phyloP scores from a whole-genome alignment of 2,888 invertebrate species.

The Aleiodes alternator region DNA sequence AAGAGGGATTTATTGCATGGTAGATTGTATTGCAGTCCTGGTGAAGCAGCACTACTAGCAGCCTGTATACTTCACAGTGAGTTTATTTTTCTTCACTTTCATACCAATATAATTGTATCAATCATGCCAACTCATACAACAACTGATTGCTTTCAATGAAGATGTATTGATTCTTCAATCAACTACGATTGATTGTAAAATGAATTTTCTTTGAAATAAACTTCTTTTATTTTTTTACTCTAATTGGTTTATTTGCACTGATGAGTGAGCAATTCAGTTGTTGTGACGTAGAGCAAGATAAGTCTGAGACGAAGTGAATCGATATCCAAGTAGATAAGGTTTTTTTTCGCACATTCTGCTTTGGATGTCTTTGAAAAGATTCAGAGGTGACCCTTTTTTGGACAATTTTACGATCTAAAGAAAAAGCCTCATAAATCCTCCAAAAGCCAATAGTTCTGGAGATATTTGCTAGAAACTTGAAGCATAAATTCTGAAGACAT shows the following conservation, averaged over 20 bases:
- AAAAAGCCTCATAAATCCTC: too few relatives aligned
- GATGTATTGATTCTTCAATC: not conserved
- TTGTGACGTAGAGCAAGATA: too few relatives aligned
- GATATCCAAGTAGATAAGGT: too few relatives aligned
- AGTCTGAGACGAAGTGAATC: too few relatives aligned
- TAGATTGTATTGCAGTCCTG: slow-evolving; percentile 92
- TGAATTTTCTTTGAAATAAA: slow-evolving; percentile 17
- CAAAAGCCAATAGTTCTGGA: too few relatives aligned
- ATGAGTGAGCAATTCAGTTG: slow-evolving; percentile 10
- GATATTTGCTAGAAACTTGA: too few relatives aligned
- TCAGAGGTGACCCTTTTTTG: too few relatives aligned
- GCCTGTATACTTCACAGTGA: slow-evolving; percentile 96
- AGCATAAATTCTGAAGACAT: too few relatives aligned
- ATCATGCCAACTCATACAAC: not conserved
- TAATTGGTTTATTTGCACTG: slow-evolving; percentile 15
- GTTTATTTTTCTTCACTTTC: slow-evolving; percentile 56
- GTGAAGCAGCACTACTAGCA: slow-evolving; percentile 92
- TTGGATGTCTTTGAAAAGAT: too few relatives aligned
- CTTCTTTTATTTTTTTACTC: slow-evolving; percentile 35
- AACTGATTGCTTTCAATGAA: slow-evolving; percentile 1
- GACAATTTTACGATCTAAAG: too few relatives aligned
- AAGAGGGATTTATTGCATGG: slow-evolving; percentile 97
- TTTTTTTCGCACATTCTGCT: too few relatives aligned
- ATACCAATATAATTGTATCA: not conserved
- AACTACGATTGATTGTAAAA: too few relatives aligned